Percentiles rank a stretch among this genome's conserved stretches.
Evolutionary conservation across 2,797 vertebrate genomes (phyloP).

Genomic region (Rhyacichthys aspro): DNA sequence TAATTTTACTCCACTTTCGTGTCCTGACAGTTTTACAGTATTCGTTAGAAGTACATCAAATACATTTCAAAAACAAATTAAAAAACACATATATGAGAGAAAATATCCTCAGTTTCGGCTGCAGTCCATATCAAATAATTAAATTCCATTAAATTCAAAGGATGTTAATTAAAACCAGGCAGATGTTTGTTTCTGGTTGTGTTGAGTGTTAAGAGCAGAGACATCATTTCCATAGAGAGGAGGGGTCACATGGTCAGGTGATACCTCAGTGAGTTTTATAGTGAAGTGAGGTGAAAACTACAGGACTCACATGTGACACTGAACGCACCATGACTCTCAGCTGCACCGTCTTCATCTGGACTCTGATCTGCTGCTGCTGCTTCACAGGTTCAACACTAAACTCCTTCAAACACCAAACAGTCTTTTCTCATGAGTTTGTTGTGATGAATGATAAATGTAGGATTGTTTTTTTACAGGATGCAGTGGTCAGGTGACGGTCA

Average conservation of each 20-base stretch:
- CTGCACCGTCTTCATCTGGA: slow-evolving; percentile 53
- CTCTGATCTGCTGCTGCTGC: slow-evolving; percentile 50
- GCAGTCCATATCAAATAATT: too few relatives aligned
- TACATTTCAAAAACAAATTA: too few relatives aligned
- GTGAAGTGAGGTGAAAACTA: slow-evolving; percentile 40
- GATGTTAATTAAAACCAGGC: too few relatives aligned
- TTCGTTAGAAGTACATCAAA: too few relatives aligned
- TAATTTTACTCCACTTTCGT: too few relatives aligned
- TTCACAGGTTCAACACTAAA: slow-evolving; percentile 39
- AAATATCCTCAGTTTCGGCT: too few relatives aligned
- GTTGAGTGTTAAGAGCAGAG: slow-evolving; percentile 7
- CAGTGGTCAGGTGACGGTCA: slow-evolving; percentile 43
- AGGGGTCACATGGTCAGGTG: slow-evolving; percentile 60
- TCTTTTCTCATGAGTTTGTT: slow-evolving; percentile 16
- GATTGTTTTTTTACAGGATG: slow-evolving; percentile 31
- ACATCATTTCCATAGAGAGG: slow-evolving; percentile 46
- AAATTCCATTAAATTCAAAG: too few relatives aligned
- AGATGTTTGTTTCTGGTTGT: too few relatives aligned
- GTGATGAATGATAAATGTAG: slow-evolving; percentile 22
- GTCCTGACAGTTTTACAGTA: too few relatives aligned
- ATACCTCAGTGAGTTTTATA: slow-evolving; percentile 57
- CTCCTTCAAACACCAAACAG: slow-evolving; percentile 25
- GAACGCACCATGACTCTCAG: slow-evolving; percentile 53
- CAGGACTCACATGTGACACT: slow-evolving; percentile 48
- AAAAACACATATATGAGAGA: too few relatives aligned